phyloP scores from a whole-genome alignment of 2,888 invertebrate genomes.

The Chaetogeoica ovagalla region DNA sequence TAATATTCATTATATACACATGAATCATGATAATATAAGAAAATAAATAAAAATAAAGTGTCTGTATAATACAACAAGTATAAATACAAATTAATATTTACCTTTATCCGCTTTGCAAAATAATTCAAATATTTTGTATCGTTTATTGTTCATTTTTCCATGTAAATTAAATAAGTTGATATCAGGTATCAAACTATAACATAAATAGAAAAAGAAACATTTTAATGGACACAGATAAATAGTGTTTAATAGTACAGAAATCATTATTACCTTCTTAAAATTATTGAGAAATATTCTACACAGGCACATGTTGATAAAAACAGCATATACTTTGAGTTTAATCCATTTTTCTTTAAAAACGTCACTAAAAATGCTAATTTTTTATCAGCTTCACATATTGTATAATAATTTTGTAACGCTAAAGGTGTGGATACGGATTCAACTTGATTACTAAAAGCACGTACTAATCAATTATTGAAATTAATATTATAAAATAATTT shows the following conservation, averaged over 20 bases:
- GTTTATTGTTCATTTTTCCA: constrained; percentile 91
- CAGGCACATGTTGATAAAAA: constrained; percentile 95
- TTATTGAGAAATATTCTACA: constrained; percentile 79
- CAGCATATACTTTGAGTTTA: constrained; percentile 72
- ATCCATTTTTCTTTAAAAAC: constrained; percentile 70
- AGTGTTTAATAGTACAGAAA: background rate
- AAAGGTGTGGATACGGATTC: constrained; percentile 60
- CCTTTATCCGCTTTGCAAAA: constrained; percentile 74
- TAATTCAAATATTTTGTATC: constrained; percentile 78
- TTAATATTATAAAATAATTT: constrained; percentile 5
- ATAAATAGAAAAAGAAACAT: no score
- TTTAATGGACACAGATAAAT: background rate
- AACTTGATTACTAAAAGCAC: constrained; percentile 40
- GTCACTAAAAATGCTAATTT: constrained; percentile 80
- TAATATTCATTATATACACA: no score
- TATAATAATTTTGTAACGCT: constrained; percentile 71
- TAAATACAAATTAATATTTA: constrained; percentile 38
- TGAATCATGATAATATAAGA: no score
- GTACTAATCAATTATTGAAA: constrained; percentile 13
- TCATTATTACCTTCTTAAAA: constrained; percentile 58
- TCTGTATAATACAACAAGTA: no score
- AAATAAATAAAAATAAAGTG: no score
- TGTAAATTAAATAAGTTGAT: constrained; percentile 76
- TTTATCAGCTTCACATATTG: constrained; percentile 74
- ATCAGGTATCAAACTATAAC: constrained; percentile 61